Conservation (phyloP, 2,888 invertebrate genomes). For the Piscicola geometra region DNA sequence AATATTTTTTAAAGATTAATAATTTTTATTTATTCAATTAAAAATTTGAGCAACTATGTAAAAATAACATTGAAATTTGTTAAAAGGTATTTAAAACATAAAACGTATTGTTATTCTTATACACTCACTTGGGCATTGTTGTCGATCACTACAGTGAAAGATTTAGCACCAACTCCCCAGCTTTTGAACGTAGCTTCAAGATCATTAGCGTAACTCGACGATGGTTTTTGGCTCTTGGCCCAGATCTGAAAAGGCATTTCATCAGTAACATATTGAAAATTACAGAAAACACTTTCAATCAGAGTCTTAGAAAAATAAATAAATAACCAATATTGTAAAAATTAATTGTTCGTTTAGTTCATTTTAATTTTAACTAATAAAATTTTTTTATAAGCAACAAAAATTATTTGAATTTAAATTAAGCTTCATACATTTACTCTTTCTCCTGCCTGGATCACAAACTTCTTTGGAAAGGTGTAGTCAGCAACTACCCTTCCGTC, state of each 20-base stretch:
- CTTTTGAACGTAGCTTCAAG: constrained; percentile 35
- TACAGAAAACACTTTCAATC: too few relatives aligned
- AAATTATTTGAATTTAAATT: not conserved
- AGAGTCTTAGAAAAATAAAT: too few relatives aligned
- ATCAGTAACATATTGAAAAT: not conserved
- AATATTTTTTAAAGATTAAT: too few relatives aligned
- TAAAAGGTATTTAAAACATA: too few relatives aligned
- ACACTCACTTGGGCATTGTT: constrained; percentile 55
- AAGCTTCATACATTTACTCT: constrained; percentile 34
- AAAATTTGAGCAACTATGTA: too few relatives aligned
- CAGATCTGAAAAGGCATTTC: constrained; percentile 29
- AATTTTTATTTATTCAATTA: too few relatives aligned
- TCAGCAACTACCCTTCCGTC: constrained; percentile 36
- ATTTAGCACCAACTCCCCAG: constrained; percentile 58
- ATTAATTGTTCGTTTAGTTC: too few relatives aligned
- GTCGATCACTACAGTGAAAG: constrained; percentile 57
- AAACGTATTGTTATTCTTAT: too few relatives aligned
- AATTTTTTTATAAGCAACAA: not conserved
- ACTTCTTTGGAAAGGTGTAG: constrained; percentile 30
- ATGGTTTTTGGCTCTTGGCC: constrained; percentile 27
- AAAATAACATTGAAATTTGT: too few relatives aligned
- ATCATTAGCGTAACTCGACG: constrained; percentile 37
- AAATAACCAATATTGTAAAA: too few relatives aligned
- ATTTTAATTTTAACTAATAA: too few relatives aligned
- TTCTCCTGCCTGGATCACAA: constrained; percentile 28